Evolutionary conservation across 2,888 invertebrate species (phyloP).

Genomic region (Drosophila mayaguana): DNA sequence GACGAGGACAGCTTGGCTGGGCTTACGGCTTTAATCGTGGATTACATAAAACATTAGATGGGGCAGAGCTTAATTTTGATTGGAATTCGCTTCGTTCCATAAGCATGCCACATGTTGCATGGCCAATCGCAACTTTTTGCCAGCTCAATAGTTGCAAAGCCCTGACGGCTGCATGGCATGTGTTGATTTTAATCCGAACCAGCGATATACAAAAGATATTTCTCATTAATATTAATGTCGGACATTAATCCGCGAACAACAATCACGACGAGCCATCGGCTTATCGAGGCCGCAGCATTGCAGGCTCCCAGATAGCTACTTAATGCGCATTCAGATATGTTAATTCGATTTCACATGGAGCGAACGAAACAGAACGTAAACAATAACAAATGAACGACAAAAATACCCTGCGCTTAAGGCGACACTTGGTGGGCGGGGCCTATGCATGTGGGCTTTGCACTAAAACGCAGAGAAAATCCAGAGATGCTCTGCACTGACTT

Average conservation of each 20-base stretch:
- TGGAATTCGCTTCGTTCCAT: not conserved
- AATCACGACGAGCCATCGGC: not conserved
- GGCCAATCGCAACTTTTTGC: not conserved
- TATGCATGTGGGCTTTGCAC: too few relatives aligned
- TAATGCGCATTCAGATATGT: constrained; percentile 1
- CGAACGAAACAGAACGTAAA: not conserved
- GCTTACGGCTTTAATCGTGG: constrained; percentile 31
- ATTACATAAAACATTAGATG: constrained; percentile 36
- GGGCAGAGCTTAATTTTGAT: constrained; percentile 12
- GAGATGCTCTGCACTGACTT: too few relatives aligned
- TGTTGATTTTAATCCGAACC: constrained; percentile 4
- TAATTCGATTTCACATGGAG: constrained; percentile 3
- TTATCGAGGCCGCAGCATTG: not conserved
- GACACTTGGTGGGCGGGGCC: too few relatives aligned
- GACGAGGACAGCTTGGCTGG: not conserved
- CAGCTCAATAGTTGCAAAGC: not conserved
- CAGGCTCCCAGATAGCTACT: not conserved
- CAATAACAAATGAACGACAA: not conserved
- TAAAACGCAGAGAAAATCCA: too few relatives aligned
- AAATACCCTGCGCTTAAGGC: too few relatives aligned
- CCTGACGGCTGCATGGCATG: not conserved
- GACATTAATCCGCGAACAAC: not conserved
- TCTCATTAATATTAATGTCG: constrained; percentile 10
- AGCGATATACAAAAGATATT: constrained; percentile 14
- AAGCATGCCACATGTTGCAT: constrained; percentile 28